Base-by-base conservation (phyloP, 1,140 invertebrate genomes). In the Euglossa dilemma region DNA sequence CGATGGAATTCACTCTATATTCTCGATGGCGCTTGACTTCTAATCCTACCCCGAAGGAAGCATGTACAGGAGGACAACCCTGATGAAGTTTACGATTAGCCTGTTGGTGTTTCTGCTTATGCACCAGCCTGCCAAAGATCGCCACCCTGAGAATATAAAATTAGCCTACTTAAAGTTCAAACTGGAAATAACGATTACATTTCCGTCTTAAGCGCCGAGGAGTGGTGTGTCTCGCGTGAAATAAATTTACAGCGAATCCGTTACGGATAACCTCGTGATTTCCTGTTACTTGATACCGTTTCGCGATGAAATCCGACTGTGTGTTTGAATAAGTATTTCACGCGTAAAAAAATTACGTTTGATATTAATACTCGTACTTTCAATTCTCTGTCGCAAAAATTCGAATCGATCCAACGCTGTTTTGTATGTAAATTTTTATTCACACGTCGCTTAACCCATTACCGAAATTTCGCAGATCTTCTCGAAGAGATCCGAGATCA, bases 101-200 rank as follows among this genome's bases (percentile, higher is more conserved):
- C 52, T 72, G 70, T 72, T 72, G 52, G 20, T 72, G 70, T 72
- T 72, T 72, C 70, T 72, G 52, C 70, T 72, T 72, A 72, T 72
- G 52, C 43, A 11, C 12, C 6, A 71, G 7, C 9, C 18, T 72
- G 28, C 20, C 70, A 23, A 72, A 56, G 28, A 72, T 72, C 70
- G 70, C 7, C 25, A 25, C 6, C 45, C 16, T 3, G 16, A 36
- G 18, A 36, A 36, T 54, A 56, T 23, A 36, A 23, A 28, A 72
- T 72, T 72, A 72, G 12, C 52, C 70, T 43, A n/a, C 50, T 72
- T 23, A 36, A 71, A 23, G 18, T 54, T 56, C 28, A 54, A 36
- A 72, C 43, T 72, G 50, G 14, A 71, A 72, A 72, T 72, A 72
- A 56, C 28, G 70, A 72, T 72, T 56, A 54, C 20, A 47, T 56